Evolutionary conservation across 2,797 vertebrate species (phyloP).

Genomic region (Liparis tanakae): DNA sequence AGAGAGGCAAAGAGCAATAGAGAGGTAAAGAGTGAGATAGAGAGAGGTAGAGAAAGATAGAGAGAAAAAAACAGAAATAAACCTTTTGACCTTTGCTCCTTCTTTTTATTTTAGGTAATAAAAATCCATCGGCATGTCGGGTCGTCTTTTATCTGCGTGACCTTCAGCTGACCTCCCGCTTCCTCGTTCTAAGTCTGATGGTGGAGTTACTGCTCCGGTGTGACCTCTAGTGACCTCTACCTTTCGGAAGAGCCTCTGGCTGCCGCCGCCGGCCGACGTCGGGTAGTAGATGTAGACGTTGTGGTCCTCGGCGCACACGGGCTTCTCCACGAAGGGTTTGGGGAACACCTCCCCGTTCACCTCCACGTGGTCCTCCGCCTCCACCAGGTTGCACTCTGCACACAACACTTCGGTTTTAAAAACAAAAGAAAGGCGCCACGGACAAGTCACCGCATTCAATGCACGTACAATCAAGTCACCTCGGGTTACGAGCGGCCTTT

Average conservation of each 20-base stretch:
- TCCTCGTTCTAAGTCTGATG: not conserved
- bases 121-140: not conserved
- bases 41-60: not conserved
- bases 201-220: no score
- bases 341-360: slow-evolving; percentile 95
- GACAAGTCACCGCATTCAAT: no score
- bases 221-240: slow-evolving; percentile 64
- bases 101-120: not conserved
- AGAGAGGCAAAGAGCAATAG: no score
- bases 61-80: not conserved
- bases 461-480: no score
- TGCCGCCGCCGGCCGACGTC: slow-evolving; percentile 95
- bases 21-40: no score
- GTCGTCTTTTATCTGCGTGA: not conserved
- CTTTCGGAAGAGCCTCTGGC: slow-evolving; percentile 98
- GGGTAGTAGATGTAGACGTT: slow-evolving; percentile 99
- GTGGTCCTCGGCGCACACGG: slow-evolving; percentile 97
- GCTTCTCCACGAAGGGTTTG: slow-evolving; percentile 98
- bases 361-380: slow-evolving; percentile 96
- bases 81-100: no score
- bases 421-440: not conserved
- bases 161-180: not conserved
- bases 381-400: slow-evolving; percentile 84
- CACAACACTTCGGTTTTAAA: not conserved
- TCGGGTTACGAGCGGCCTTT: no score